A percentile compares a stretch with the other conserved stretches of the same genome.
phyloP scores from a whole-genome alignment of 2,113 vertebrate species.

The Mormyrus iriodes region DNA sequence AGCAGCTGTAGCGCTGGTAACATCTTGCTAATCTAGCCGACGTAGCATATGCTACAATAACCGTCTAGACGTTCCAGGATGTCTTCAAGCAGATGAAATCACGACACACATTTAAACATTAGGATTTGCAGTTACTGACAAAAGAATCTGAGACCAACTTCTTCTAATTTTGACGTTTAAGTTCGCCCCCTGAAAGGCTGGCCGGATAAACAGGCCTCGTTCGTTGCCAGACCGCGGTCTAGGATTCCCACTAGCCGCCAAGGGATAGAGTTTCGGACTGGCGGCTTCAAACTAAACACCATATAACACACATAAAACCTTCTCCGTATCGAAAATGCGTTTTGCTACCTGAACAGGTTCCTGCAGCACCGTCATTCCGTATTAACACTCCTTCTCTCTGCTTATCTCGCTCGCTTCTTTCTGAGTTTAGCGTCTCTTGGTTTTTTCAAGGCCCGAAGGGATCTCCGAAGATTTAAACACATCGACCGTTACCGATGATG shows the following conservation, averaged over 20 bases:
- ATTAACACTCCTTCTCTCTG: slow-evolving; percentile 25
- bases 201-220: slow-evolving; percentile 14
- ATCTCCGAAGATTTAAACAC: slow-evolving; percentile 27
- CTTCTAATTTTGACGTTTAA: not conserved
- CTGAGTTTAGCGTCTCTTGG: slow-evolving; percentile 40
- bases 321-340: not conserved
- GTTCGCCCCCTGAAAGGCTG: not conserved
- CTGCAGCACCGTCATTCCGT: slow-evolving; percentile 71
- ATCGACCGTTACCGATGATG: slow-evolving; percentile 19
- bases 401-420: slow-evolving; percentile 33
- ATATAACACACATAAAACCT: not conserved
- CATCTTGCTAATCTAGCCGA: not conserved
- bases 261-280: not conserved
- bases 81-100: not conserved
- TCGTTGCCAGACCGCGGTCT: slow-evolving; percentile 32
- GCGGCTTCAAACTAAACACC: not conserved
- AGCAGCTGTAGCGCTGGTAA: not conserved
- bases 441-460: slow-evolving; percentile 18
- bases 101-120: not conserved
- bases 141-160: not conserved
- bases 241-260: slow-evolving; percentile 17
- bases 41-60: not conserved
- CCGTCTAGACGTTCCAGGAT: not conserved
- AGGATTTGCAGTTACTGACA: not conserved
- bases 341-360: slow-evolving; percentile 66